Conservation (phyloP, 2,888 invertebrate genomes). For the Rhagium mordax region DNA sequence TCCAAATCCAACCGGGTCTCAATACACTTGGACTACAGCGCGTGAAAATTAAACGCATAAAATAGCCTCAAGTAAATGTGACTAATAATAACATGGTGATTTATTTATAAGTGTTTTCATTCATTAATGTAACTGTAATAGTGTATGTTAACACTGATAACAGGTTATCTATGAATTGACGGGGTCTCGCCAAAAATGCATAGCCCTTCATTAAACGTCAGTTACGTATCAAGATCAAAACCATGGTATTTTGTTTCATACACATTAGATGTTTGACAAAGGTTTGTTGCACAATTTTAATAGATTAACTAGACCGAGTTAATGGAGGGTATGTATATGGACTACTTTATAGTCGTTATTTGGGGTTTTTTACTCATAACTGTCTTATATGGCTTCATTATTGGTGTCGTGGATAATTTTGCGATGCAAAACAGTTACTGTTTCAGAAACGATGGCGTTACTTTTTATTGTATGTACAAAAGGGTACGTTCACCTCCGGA, state of each 20-base stretch:
- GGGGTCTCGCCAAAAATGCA: background rate
- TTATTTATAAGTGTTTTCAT: conserved; percentile 2
- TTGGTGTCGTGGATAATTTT: conserved; percentile 53
- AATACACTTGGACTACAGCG: too few relatives aligned
- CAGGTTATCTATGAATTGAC: background rate
- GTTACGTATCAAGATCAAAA: too few relatives aligned
- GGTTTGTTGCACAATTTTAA: conserved; percentile 27
- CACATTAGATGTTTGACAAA: conserved; percentile 37
- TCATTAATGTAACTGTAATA: background rate
- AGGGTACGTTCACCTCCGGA: conserved; percentile 38
- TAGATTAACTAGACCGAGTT: background rate
- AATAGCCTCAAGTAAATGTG: background rate
- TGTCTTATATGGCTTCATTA: conserved; percentile 61
- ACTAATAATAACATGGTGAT: conserved; percentile 6
- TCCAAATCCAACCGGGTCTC: background rate
- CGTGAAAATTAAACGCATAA: background rate
- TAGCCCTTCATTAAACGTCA: background rate
- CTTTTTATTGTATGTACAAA: conserved; percentile 38
- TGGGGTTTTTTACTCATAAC: conserved; percentile 59
- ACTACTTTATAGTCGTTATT: conserved; percentile 47
- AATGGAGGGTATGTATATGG: conserved; percentile 28
- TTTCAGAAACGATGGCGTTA: conserved; percentile 39
- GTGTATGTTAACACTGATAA: background rate
- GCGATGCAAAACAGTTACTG: conserved; percentile 33
- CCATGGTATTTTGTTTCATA: conserved; percentile 33